Evolutionary conservation across 2,797 vertebrate species (phyloP).

Genomic region (Poeciliopsis gracilis): DNA sequence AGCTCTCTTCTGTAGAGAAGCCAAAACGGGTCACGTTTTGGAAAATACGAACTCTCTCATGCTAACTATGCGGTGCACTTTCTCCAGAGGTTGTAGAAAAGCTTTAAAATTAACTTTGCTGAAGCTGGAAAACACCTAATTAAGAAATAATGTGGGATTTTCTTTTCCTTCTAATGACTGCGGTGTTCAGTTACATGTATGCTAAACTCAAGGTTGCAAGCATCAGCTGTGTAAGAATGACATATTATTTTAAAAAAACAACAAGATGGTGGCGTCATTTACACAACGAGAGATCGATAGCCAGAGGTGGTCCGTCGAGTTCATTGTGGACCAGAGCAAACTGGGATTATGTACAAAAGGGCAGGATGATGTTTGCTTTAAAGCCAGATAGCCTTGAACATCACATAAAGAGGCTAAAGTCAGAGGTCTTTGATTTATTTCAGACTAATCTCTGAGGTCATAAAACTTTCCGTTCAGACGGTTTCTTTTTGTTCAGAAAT

Average conservation of each 20-base stretch:
- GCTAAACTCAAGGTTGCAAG: constrained; percentile 21
- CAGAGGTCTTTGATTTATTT: background rate
- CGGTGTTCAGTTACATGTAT: background rate
- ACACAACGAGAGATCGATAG: constrained; percentile 49
- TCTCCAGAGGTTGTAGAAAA: background rate
- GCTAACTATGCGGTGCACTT: background rate
- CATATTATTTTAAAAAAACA: constrained; percentile 11
- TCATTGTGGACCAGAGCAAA: constrained; percentile 56
- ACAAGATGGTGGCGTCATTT: constrained; percentile 22
- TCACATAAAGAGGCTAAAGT: constrained; percentile 9
- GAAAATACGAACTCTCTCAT: background rate
- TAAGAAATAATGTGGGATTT: background rate
- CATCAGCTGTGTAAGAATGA: constrained; percentile 23
- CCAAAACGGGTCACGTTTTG: background rate
- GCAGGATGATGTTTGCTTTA: constrained; percentile 40
- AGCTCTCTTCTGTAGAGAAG: no score
- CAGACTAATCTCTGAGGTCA: background rate
- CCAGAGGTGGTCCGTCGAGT: background rate
- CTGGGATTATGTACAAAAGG: constrained; percentile 40
- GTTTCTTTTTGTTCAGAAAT: background rate
- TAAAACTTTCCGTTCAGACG: background rate
- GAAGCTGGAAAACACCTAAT: background rate
- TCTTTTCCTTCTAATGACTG: background rate
- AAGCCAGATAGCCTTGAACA: constrained; percentile 13
- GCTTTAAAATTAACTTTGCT: background rate